These are phyloP conservation scores for Vanacampus margaritifer DNA, from an alignment of 2,113 vertebrate species.

Conservation along the genomic window DNA sequence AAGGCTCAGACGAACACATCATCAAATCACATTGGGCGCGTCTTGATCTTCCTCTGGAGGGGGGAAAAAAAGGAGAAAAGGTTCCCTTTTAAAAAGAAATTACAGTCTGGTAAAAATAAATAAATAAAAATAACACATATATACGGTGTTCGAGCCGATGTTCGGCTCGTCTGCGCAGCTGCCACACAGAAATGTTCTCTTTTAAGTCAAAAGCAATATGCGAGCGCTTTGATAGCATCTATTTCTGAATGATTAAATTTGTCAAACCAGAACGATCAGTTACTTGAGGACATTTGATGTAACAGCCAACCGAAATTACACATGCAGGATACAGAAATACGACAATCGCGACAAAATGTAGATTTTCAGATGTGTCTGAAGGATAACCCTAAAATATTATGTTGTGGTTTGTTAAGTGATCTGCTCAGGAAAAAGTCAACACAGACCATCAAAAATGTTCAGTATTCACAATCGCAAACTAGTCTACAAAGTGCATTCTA, in stretches of 20 bases:
- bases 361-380: not conserved
- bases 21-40: conserved; percentile 53
- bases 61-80: conserved; percentile 3
- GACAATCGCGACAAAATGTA: not conserved
- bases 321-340: not conserved
- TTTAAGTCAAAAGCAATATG: conserved; percentile 52
- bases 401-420: too few relatives aligned
- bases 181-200: conserved; percentile 34
- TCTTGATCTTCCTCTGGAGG: conserved; percentile 42
- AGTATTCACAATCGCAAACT: too few relatives aligned
- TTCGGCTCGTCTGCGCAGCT: conserved; percentile 42
- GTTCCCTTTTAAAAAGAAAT: conserved; percentile 24
- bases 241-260: conserved; percentile 8
- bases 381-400: too few relatives aligned
- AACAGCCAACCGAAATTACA: not conserved
- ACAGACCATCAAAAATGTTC: too few relatives aligned
- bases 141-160: conserved; percentile 24
- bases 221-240: conserved; percentile 38
- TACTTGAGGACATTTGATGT: not conserved
- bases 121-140: conserved; percentile 1
- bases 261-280: not conserved
- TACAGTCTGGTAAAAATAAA: conserved; percentile 39
- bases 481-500: too few relatives aligned
- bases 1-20: conserved; percentile 37
- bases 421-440: too few relatives aligned